Conservation (phyloP, 2,888 invertebrate genomes). For the Noctua comes region DNA sequence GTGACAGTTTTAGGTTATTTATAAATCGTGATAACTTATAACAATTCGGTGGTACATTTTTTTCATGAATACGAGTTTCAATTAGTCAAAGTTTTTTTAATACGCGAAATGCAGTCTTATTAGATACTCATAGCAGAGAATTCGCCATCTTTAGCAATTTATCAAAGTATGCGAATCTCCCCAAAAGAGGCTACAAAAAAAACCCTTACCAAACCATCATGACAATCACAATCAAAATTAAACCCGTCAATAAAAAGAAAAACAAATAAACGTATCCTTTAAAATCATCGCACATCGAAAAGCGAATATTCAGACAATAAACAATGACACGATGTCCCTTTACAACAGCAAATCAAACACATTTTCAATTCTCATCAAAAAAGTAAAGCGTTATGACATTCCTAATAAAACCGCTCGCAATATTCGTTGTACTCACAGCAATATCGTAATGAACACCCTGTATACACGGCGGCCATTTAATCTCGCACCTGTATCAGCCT, state of each 20-base stretch:
- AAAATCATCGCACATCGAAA: conserved; percentile 64
- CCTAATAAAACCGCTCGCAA: conserved; percentile 87
- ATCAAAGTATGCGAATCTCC: background rate
- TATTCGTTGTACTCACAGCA: conserved; percentile 87
- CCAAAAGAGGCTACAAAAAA: background rate
- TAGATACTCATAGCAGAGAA: background rate
- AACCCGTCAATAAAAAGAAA: conserved; percentile 53
- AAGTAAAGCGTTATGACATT: conserved; percentile 86
- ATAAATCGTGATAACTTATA: too few species aligned
- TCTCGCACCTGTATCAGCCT: conserved; percentile 89
- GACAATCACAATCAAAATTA: conserved; percentile 59
- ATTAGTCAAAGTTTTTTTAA: background rate
- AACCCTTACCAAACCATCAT: conserved; percentile 1
- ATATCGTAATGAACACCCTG: conserved; percentile 90
- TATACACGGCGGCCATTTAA: conserved; percentile 89
- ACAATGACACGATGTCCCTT: conserved; percentile 77
- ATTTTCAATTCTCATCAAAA: conserved; percentile 90
- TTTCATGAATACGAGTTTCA: background rate
- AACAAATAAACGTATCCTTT: conserved; percentile 64
- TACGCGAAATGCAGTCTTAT: background rate
- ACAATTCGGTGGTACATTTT: too few species aligned
- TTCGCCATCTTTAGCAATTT: background rate
- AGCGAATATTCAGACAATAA: conserved; percentile 70
- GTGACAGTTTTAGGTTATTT: too few species aligned
- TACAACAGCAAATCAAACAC: conserved; percentile 82